A percentile compares a stretch with the other conserved stretches of the same genome.
Conservation (phyloP, 2,113 vertebrate genomes). For the Zosterops lateralis region DNA sequence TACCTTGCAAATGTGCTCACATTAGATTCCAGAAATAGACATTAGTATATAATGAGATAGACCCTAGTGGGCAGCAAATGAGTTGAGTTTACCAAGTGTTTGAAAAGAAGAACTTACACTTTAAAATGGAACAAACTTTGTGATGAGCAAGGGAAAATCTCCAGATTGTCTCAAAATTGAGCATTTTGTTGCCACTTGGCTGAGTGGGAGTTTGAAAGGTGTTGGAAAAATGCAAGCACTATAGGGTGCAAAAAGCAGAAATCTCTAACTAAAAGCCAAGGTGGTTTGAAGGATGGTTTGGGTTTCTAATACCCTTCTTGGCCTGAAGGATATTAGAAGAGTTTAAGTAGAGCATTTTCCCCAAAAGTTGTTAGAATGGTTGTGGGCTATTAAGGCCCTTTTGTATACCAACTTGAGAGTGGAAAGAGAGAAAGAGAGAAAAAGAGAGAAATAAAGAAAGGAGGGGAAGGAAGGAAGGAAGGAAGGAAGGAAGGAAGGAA, state of each 20-base stretch:
- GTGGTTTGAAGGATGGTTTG: neutral
- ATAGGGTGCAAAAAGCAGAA: neutral
- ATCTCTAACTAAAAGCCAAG: neutral
- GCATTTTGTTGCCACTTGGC: slow-evolving; percentile 41
- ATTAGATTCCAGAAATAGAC: slow-evolving; percentile 33
- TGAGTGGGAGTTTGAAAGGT: slow-evolving; percentile 29
- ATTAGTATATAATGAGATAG: neutral
- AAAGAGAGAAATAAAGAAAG: neutral
- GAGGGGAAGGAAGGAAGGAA: no score
- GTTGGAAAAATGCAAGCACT: neutral
- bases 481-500: no score
- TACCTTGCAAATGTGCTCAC: slow-evolving; percentile 34
- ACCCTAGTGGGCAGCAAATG: slow-evolving; percentile 9
- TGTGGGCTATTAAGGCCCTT: neutral
- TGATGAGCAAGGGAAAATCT: slow-evolving; percentile 38
- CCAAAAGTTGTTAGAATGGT: neutral
- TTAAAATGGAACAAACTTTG: slow-evolving; percentile 24
- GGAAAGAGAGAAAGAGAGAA: neutral
- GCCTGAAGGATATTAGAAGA: neutral
- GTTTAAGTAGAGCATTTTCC: neutral
- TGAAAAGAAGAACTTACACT: neutral
- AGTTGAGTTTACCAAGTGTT: slow-evolving; percentile 5
- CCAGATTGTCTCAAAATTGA: slow-evolving; percentile 54
- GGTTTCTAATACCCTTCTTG: neutral
- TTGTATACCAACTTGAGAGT: neutral